Base-by-base conservation (phyloP, 2,797 vertebrate species). In the Hyperoplus immaculatus region DNA sequence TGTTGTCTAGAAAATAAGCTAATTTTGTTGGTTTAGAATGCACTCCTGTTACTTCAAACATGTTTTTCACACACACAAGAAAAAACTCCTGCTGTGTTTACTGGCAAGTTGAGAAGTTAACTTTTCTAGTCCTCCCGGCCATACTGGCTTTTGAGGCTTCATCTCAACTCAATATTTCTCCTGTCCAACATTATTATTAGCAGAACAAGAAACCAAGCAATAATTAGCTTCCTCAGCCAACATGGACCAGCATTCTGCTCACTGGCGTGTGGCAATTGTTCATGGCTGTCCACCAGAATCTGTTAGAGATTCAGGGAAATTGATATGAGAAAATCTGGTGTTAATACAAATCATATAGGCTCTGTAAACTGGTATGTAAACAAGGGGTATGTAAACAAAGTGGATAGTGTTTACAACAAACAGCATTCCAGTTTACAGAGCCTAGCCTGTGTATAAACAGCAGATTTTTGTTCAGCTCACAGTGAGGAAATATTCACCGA, bases 131-230 rank as follows among this genome's bases (percentile, higher is more conserved):
- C 85, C 68, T 62, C 10, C 11, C 3, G 1, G 75, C 72, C 81
- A 73, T 59, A 5, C 57, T 59, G 81, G 72, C 86, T 60, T 62
- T 73, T 11, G 54, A 7, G 39, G 50, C 61, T 65, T 50, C 51
- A 21, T 67, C 61, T 83, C 72, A 11, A 8, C 59, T 71, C 70
- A 62, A 2, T 58, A 58, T 71, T 69, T 73, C 41, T 81, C 18
- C 60, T 14, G 77, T 86, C 89, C 80, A 87, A 72, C 80, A 50
- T 4, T 82, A 77, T 87, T 86, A 81, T 82, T 84, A 77, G 71
- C 68, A 65, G 72, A 77, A 78, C 58, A 63, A 57, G 47, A 73
- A 59, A 78, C 73, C 80, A 80, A 87, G 83, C 84, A 82, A 81
- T 85, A 54, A 73, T 62, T 18, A 4, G 46, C 71, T 61, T 55